These are phyloP conservation scores for Metalampra italica DNA, from an alignment of 2,888 invertebrate genomes.

Conservation along the genomic window DNA sequence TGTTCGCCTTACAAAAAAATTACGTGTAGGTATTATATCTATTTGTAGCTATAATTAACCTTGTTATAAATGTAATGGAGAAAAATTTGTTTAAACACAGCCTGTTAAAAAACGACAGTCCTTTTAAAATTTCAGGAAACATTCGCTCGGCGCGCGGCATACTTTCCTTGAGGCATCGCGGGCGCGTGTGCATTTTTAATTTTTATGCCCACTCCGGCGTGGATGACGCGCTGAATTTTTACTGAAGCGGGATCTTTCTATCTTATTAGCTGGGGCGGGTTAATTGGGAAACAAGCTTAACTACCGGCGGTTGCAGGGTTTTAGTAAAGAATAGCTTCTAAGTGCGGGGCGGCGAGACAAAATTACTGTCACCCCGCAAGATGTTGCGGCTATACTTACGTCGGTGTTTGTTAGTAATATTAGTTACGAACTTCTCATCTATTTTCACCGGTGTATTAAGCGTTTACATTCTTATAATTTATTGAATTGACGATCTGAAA, in stretches of 20 bases:
- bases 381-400: too few species aligned
- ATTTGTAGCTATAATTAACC: too few species aligned
- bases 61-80: neutral
- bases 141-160: slow-evolving; percentile 46
- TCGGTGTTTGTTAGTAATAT: too few species aligned
- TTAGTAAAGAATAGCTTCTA: slow-evolving; percentile 13
- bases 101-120: slow-evolving; percentile 25
- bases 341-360: neutral
- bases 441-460: too few species aligned
- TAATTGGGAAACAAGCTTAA: slow-evolving; percentile 46
- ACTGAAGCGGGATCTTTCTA: slow-evolving; percentile 58
- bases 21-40: too few species aligned
- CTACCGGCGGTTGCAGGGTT: slow-evolving; percentile 9
- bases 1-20: too few species aligned
- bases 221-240: slow-evolving; percentile 72
- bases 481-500: too few species aligned
- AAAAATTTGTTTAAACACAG: neutral
- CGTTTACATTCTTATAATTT: too few species aligned
- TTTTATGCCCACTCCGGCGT: slow-evolving; percentile 57
- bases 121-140: slow-evolving; percentile 48
- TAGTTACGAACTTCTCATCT: too few species aligned
- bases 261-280: slow-evolving; percentile 59
- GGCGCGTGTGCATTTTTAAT: slow-evolving; percentile 72
- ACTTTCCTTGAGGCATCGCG: slow-evolving; percentile 65
- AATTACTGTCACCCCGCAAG: too few species aligned